A percentile compares a stretch with the other conserved stretches of the same genome.
Conservation (phyloP, 2,113 vertebrate species). For the Psilopogon haemacephalus region DNA sequence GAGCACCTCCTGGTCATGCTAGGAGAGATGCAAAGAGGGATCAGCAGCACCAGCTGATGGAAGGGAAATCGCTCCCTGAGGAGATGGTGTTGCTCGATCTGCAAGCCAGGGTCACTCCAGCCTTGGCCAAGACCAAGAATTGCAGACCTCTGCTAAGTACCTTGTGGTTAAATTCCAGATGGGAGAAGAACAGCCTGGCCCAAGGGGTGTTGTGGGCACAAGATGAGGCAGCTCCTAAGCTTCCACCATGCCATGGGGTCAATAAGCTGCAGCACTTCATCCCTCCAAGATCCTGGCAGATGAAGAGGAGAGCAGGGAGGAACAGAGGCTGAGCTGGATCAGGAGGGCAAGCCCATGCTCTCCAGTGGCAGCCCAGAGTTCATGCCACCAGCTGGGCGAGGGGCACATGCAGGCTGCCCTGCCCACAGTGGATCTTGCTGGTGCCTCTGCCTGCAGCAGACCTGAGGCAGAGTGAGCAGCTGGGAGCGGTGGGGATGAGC, state of each 20-base stretch:
- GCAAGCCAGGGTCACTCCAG: fast-evolving
- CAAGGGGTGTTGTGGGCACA: fast-evolving
- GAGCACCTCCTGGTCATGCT: fast-evolving
- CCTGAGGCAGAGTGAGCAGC: background rate
- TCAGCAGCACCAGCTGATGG: background rate
- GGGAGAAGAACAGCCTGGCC: background rate
- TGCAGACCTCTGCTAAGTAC: background rate
- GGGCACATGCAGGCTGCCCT: fast-evolving
- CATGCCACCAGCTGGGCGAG: fast-evolving
- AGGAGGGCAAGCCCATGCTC: fast-evolving
- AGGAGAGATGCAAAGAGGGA: background rate
- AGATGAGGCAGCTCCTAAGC: background rate
- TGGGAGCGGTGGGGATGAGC: background rate
- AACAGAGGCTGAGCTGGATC: fast-evolving
- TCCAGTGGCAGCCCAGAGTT: background rate
- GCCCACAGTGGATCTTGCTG: fast-evolving
- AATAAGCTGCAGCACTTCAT: fast-evolving
- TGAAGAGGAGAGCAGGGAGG: background rate
- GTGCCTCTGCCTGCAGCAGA: background rate
- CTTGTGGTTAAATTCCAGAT: fast-evolving
- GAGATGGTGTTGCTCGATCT: background rate
- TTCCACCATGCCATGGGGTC: fast-evolving
- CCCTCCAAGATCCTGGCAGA: background rate
- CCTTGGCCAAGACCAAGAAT: background rate
- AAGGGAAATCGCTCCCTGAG: background rate